Evolutionary conservation across 2,797 vertebrate genomes (phyloP).

Genomic region (Sciurus carolinensis): DNA sequence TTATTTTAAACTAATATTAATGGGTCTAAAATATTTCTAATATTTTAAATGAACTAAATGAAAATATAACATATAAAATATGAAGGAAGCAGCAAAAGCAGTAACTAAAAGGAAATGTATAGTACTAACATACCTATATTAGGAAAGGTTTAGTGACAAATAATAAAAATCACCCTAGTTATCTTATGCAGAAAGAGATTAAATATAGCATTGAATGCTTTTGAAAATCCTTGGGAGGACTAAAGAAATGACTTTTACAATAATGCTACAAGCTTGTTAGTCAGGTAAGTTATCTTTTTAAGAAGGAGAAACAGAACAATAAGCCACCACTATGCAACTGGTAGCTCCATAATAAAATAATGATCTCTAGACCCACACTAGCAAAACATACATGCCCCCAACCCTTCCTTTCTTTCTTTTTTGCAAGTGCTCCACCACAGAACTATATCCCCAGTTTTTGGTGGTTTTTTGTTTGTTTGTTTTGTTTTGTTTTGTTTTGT

Average conservation of each 20-base stretch:
- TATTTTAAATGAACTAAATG: neutral
- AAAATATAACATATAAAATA: neutral
- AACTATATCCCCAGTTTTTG: neutral
- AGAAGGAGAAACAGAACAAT: neutral
- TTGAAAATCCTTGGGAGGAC: neutral
- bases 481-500: too few relatives aligned
- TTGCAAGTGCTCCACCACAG: neutral
- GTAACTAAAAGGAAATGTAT: neutral
- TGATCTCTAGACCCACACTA: neutral
- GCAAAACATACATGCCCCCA: neutral
- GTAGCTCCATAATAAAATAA: neutral
- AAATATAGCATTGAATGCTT: neutral
- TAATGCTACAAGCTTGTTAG: neutral
- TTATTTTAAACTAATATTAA: neutral
- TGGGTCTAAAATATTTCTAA: neutral
- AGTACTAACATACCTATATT: neutral
- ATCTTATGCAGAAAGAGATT: neutral
- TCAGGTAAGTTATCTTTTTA: neutral
- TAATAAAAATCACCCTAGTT: neutral
- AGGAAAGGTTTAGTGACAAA: neutral
- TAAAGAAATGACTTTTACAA: neutral
- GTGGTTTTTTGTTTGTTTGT: too few relatives aligned
- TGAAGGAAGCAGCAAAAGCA: neutral
- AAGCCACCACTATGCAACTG: neutral
- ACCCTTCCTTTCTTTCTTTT: neutral